Base-by-base conservation (phyloP, 2,888 invertebrate genomes). In the Phengaris alcon region DNA sequence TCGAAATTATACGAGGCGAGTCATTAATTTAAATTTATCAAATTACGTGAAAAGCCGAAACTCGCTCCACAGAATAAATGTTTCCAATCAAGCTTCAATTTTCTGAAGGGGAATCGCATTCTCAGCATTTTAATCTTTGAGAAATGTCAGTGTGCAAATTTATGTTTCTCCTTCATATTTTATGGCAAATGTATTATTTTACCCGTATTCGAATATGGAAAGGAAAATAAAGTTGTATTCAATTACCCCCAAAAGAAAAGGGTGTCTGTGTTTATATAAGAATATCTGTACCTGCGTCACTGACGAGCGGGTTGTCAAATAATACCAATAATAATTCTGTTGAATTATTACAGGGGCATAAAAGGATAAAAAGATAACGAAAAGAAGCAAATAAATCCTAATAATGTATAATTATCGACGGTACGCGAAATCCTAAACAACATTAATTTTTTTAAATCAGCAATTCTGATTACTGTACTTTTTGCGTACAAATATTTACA, bases 11-110 rank as follows among this genome's bases (percentile, higher is more conserved):
- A 35, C 44, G n/a, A 64, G 52, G 52, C 10, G 12, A 4, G 35
- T 44, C 44, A 64, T 35, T 44, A 64, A 35, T 64, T 59, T 64
- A 13, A 35, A 64, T 12, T 35, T 13, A 64, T 64, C 35, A 44
- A 64, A 64, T 64, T 44, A 64, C 64, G 35, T 35, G 64, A 64
- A 59, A 64, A 64, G 64, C 64, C 44, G 12, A 35, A 35, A 6
- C 12, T 64, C 64, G 64, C 35, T 35, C 64, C 64, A 64, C 64
- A 12, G 35, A 64, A 64, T 64, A 64, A 64, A 64, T 64, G 13
- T 44, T 44, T 35, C 13, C 5, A 10, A 35, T 12, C 57, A 15
- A 35, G 59, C 35, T 64, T 64, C 64, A 64, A 12, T 10, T 64
- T 64, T 64, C 35, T 13, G 35, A 4, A 64, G 35, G 12, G 64